Base-by-base conservation (phyloP, 2,888 invertebrate species). In the Eupithecia exiguata region DNA sequence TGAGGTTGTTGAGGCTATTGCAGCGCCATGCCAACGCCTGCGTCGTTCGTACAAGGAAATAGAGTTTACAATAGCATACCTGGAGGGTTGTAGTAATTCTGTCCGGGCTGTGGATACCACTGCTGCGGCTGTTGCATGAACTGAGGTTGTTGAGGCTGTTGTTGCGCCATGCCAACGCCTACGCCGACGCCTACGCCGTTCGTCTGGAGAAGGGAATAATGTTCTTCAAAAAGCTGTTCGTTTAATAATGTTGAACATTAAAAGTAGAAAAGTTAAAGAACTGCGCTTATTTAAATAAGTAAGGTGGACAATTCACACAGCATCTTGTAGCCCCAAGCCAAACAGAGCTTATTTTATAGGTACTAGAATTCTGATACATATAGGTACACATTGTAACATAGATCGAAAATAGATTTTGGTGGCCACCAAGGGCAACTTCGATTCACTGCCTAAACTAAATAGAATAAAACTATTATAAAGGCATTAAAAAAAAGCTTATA, bases 51-150 rank as follows among this genome's bases (percentile, higher is more conserved):
- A n/a, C n/a, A n/a, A n/a, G n/a, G n/a, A n/a, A n/a, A n/a, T n/a
- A n/a, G n/a, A n/a, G n/a, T n/a, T n/a, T n/a, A n/a, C n/a, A n/a
- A n/a, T n/a, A n/a, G n/a, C n/a, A n/a, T n/a, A n/a, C n/a, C 46
- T 9, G 89, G 90, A 35, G 92, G 95, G 79, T 92, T 93, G 85
- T 94, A 94, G 80, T 93, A 94, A 83, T 90, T 91, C 83, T 92
- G 94, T 0, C 90, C 92, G 7, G 92, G 93, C 77, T 94, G 94
- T 75, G 91, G 95, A 85, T 94, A 95, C 92, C 95, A 95, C 91
- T 95, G 95, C 84, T 95, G 96, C 90, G 89, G 96, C 85, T 95
- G 95, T 79, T 95, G 93, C 90, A 93, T 89, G 88, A 92, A 93
- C 85, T 92, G 93, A 75, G 92, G 94, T 82, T 92, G 93, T 78